A percentile compares a stretch with the other conserved stretches of the same genome.
These are phyloP conservation scores for Notechis scutatus DNA, from an alignment of 2,113 vertebrate species.

Conservation along the genomic window DNA sequence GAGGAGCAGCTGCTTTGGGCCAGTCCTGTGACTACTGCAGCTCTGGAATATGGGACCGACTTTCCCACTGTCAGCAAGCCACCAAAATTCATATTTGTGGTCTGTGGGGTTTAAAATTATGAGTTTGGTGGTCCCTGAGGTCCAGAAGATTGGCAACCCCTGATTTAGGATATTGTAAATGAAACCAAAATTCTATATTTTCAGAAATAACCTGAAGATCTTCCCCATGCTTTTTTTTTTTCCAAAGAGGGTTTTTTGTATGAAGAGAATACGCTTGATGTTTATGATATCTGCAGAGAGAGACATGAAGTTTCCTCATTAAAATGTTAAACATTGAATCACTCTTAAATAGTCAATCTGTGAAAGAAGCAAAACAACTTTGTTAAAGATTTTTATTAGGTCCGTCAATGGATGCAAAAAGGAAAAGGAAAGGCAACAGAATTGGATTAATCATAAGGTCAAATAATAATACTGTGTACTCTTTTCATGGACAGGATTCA, in stretches of 20 bases:
- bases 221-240: neutral
- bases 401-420: constrained; percentile 14
- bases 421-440: neutral
- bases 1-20: too few relatives aligned
- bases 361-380: constrained; percentile 47
- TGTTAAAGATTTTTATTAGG: constrained; percentile 42
- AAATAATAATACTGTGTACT: neutral
- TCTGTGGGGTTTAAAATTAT: too few relatives aligned
- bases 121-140: too few relatives aligned
- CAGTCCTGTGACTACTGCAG: too few relatives aligned
- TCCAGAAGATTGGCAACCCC: too few relatives aligned
- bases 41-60: too few relatives aligned
- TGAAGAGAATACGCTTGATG: constrained; percentile 16
- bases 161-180: constrained; percentile 21
- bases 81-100: too few relatives aligned
- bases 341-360: constrained; percentile 54
- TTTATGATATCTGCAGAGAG: constrained; percentile 47
- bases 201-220: constrained; percentile 38
- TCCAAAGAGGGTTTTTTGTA: constrained; percentile 22
- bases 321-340: constrained; percentile 62
- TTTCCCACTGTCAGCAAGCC: too few relatives aligned
- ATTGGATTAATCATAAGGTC: neutral
- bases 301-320: constrained; percentile 47
- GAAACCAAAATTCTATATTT: constrained; percentile 34
- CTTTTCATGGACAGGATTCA: neutral